Evolutionary conservation across 2,888 invertebrate genomes (phyloP).

Genomic region (Maniola hyperantus): DNA sequence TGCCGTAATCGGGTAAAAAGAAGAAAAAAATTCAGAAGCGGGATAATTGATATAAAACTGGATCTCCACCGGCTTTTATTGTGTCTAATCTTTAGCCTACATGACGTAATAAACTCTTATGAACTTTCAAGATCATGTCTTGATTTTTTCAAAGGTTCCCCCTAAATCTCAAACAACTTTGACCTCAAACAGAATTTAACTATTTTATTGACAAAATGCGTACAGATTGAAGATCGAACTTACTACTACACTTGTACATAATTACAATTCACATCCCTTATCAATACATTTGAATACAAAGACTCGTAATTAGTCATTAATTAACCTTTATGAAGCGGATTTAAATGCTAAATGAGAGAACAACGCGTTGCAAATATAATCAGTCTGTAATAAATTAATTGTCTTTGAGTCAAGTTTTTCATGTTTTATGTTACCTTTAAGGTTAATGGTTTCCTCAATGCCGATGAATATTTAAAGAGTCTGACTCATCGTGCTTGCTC

Average conservation of each 20-base stretch:
- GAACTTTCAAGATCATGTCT: no score
- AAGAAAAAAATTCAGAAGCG: no score
- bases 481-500: constrained; percentile 28
- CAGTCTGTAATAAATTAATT: constrained; percentile 21
- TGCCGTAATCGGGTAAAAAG: no score
- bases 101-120: no score
- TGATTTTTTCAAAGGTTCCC: no score
- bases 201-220: neutral
- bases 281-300: constrained; percentile 12
- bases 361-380: neutral
- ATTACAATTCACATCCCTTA: neutral
- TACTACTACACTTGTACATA: neutral
- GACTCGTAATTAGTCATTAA: constrained; percentile 4
- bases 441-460: constrained; percentile 27
- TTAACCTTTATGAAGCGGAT: neutral
- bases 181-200: neutral
- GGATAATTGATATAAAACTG: no score
- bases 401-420: constrained; percentile 30
- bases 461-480: constrained; percentile 22
- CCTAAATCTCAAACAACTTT: no score
- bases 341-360: constrained; percentile 6
- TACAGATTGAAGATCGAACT: neutral
- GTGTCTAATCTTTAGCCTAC: no score
- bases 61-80: no score
- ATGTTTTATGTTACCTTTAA: constrained; percentile 18